Evolutionary conservation across 1,140 invertebrate species (phyloP).

Genomic region (Mactra quadrangularis): DNA sequence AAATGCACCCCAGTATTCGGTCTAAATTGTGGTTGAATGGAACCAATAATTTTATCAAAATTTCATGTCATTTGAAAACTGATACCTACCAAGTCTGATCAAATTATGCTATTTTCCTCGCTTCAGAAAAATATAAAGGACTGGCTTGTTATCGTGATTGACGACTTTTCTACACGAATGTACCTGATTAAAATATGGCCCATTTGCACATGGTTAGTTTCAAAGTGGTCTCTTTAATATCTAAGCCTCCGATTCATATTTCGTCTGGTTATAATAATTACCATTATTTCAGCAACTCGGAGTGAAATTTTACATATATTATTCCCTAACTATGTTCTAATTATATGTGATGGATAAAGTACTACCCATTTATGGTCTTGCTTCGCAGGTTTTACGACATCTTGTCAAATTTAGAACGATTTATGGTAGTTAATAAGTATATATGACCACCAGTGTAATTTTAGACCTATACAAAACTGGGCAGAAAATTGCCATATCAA

Average conservation of each 20-base stretch:
- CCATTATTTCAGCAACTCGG: conserved; percentile 47
- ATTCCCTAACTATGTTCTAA: conserved; percentile 65
- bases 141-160: conserved; percentile 48
- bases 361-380: conserved; percentile 60
- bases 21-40: conserved; percentile 8
- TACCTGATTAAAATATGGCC: conserved; percentile 56
- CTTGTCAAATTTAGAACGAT: conserved; percentile 62
- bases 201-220: conserved; percentile 60
- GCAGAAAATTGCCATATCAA: conserved; percentile 62
- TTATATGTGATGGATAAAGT: conserved; percentile 59
- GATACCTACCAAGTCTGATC: conserved; percentile 51
- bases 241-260: conserved; percentile 45
- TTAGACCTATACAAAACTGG: conserved; percentile 48
- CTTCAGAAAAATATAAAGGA: conserved; percentile 56
- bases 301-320: conserved; percentile 64
- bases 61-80: conserved; percentile 56
- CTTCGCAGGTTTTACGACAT: conserved; percentile 58
- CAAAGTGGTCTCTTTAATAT: conserved; percentile 45
- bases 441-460: conserved; percentile 63
- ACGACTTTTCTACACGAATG: conserved; percentile 48
- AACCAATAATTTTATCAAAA: conserved; percentile 55
- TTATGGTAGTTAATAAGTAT: conserved; percentile 63
- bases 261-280: conserved; percentile 56
- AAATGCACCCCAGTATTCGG: conserved; percentile 33
- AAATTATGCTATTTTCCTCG: conserved; percentile 64